Evolutionary conservation across 2,797 vertebrate species (phyloP).

Genomic region (Eremophila alpestris): DNA sequence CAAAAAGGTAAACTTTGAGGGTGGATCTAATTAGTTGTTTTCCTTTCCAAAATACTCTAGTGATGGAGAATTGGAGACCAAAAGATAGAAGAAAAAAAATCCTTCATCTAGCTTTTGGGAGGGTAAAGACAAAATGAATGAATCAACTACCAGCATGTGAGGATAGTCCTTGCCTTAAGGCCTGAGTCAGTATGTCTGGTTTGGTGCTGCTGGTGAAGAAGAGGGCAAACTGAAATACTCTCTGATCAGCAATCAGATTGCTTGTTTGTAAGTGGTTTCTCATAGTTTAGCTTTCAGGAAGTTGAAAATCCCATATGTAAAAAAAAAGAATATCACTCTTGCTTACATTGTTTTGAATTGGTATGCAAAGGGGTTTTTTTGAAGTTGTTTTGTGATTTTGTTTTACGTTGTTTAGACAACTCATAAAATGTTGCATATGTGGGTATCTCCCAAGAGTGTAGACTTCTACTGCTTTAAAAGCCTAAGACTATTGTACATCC

Average conservation of each 20-base stretch:
- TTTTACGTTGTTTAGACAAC: neutral
- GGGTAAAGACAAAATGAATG: neutral
- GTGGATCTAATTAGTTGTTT: neutral
- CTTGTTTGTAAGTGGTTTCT: neutral
- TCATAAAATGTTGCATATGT: neutral
- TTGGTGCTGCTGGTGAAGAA: neutral
- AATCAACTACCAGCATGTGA: neutral
- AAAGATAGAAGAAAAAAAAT: neutral
- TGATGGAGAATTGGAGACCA: neutral
- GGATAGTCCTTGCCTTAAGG: neutral
- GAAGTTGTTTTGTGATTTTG: neutral
- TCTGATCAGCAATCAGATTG: neutral
- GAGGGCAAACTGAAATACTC: neutral
- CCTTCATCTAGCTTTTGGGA: neutral
- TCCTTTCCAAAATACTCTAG: neutral
- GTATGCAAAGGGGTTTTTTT: neutral
- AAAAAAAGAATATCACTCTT: neutral
- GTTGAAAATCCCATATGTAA: neutral
- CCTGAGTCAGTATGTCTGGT: neutral
- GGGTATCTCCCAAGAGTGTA: neutral
- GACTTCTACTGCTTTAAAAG: neutral
- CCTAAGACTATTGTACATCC: neutral
- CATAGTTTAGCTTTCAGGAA: neutral
- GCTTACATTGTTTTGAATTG: neutral
- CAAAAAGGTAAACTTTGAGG: neutral